Evolutionary conservation across 1,140 invertebrate species (phyloP).

Genomic region (Lepidurus arcticus): DNA sequence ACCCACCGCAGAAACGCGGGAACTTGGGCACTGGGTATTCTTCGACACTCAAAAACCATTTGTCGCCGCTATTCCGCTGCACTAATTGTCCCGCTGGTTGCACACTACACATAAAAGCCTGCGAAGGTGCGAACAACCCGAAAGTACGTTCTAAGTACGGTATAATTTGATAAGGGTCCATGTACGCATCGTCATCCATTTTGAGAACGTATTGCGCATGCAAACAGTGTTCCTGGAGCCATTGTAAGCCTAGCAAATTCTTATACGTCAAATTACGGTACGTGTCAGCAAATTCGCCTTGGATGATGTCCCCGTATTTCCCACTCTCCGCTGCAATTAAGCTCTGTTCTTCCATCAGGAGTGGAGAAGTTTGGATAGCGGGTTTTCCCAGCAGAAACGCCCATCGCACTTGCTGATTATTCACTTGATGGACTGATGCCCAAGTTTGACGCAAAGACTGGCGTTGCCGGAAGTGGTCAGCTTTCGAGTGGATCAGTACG

Average conservation of each 20-base stretch:
- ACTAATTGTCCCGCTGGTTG: slow-evolving; percentile 43
- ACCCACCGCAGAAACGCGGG: slow-evolving; percentile 47
- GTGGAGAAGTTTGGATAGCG: slow-evolving; percentile 29
- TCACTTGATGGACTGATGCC: slow-evolving; percentile 37
- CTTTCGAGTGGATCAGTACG: slow-evolving; percentile 43
- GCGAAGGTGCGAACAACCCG: slow-evolving; percentile 34
- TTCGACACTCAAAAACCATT: slow-evolving; percentile 44
- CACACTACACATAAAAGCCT: slow-evolving; percentile 45
- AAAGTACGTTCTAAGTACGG: slow-evolving; percentile 42
- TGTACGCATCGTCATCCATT: slow-evolving; percentile 52
- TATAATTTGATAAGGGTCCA: slow-evolving; percentile 48
- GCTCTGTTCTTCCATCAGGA: slow-evolving; percentile 35
- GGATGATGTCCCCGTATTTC: slow-evolving; percentile 44
- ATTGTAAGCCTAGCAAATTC: slow-evolving; percentile 49
- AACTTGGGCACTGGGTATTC: slow-evolving; percentile 43
- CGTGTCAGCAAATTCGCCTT: slow-evolving; percentile 46
- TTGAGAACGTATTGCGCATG: slow-evolving; percentile 48
- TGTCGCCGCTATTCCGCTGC: slow-evolving; percentile 41
- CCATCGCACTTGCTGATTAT: slow-evolving; percentile 37
- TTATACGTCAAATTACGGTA: slow-evolving; percentile 50
- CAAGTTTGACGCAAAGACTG: slow-evolving; percentile 44
- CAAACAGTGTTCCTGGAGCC: slow-evolving; percentile 46
- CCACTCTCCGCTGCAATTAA: slow-evolving; percentile 37
- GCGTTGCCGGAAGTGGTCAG: slow-evolving; percentile 44
- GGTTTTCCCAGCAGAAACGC: slow-evolving; percentile 42